phyloP scores from a whole-genome alignment of 2,113 vertebrate genomes.

The Pomatorhinus ruficollis region DNA sequence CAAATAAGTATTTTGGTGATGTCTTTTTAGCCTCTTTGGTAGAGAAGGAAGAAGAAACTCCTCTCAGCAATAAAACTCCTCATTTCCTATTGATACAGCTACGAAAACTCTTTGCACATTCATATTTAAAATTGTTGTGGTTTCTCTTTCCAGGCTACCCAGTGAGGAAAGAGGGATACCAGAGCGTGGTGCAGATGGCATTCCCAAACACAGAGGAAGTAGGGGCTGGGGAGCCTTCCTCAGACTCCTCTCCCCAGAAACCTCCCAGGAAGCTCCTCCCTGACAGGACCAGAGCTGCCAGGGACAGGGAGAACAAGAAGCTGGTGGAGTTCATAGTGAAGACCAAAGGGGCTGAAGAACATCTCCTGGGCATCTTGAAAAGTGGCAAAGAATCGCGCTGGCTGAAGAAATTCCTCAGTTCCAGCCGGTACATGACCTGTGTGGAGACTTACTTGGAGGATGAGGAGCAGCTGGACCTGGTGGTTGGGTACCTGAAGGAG shows the following conservation, averaged over 20 bases:
- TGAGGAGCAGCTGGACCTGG: constrained; percentile 84
- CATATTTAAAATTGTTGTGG: background rate
- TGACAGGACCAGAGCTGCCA: constrained; percentile 85
- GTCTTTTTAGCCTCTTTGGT: background rate
- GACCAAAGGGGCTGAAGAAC: constrained; percentile 80
- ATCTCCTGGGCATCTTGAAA: constrained; percentile 83
- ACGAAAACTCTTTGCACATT: accelerated
- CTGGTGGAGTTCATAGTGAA: constrained; percentile 90
- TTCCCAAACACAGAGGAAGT: constrained; percentile 65
- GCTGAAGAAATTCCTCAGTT: constrained; percentile 80
- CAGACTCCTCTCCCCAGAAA: constrained; percentile 35
- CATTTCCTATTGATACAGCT: accelerated
- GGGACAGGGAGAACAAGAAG: constrained; percentile 87
- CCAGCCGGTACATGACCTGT: constrained; percentile 61
- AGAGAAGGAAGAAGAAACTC: background rate
- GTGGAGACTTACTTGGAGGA: constrained; percentile 89
- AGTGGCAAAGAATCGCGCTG: constrained; percentile 84
- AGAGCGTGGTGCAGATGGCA: constrained; percentile 60
- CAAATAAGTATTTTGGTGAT: background rate
- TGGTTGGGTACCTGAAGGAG: constrained; percentile 83
- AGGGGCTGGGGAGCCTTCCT: background rate
- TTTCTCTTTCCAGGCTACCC: constrained; percentile 79
- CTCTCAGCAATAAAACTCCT: background rate
- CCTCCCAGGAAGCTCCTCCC: constrained; percentile 83
- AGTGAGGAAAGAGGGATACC: constrained; percentile 76